Percentiles rank a stretch among this genome's conserved stretches.
phyloP scores from a whole-genome alignment of 92 coral and sea anemone species.

The Zoanthus gigantus region DNA sequence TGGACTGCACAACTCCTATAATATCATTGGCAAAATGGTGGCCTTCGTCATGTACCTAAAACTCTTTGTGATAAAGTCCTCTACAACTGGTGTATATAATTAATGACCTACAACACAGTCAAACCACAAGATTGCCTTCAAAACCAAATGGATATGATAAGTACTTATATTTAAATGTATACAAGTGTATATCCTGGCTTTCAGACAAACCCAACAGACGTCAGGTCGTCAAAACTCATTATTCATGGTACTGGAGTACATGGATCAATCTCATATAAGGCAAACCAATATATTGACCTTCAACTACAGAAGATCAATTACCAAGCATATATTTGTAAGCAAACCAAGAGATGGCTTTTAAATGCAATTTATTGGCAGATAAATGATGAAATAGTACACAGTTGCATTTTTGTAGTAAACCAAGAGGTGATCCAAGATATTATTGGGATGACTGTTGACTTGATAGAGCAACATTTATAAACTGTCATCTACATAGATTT shows the following conservation, averaged over 20 bases:
- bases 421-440: conserved; percentile 13
- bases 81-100: conserved; percentile 5
- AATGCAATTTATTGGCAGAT: conserved; percentile 11
- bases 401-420: conserved; percentile 12
- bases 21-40: conserved; percentile 3
- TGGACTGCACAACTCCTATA: conserved; percentile 12
- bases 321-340: neutral
- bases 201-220: too few species aligned
- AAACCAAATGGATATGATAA: too few species aligned
- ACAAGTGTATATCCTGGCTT: too few species aligned
- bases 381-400: conserved; percentile 2
- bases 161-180: too few species aligned
- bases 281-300: neutral
- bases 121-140: neutral
- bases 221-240: too few species aligned
- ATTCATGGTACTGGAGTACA: neutral
- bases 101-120: neutral
- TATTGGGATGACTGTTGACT: neutral
- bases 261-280: neutral
- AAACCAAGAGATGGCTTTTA: neutral
- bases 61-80: neutral
- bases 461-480: conserved; percentile 9
- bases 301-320: neutral
- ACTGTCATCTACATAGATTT: conserved; percentile 19
- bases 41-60: neutral